Percentiles rank a stretch among this genome's conserved stretches.
Conservation (phyloP, 1,140 invertebrate species). For the Bombus haemorrhoidalis region DNA sequence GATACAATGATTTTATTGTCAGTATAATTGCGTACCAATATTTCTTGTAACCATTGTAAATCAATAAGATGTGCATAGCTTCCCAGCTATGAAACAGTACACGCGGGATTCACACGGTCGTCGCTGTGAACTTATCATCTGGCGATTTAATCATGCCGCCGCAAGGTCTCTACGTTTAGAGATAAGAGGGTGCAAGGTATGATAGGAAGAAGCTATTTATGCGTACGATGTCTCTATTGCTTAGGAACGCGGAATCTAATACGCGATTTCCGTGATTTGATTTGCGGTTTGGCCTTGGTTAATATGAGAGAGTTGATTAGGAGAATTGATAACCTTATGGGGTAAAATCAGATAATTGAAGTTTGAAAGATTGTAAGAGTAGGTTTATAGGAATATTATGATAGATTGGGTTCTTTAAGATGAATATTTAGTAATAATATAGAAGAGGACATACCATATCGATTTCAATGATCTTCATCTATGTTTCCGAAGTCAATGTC, state of each 20-base stretch:
- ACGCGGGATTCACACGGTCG: slow-evolving; percentile 6
- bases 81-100: background rate
- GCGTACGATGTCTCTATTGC: slow-evolving; percentile 32
- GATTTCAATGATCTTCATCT: no score
- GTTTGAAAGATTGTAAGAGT: background rate
- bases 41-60: no score
- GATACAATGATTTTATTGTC: no score
- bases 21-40: no score
- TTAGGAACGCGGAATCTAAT: background rate
- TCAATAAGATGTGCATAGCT: background rate
- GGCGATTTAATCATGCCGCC: slow-evolving; percentile 5
- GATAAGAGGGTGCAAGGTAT: slow-evolving; percentile 17
- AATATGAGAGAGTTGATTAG: background rate
- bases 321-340: background rate
- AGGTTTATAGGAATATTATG: background rate
- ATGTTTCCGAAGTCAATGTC: no score
- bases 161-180: background rate
- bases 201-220: background rate
- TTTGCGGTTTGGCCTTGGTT: background rate
- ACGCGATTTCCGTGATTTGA: background rate
- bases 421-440: no score
- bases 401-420: background rate
- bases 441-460: background rate
- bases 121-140: slow-evolving; percentile 21
- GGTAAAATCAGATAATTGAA: background rate